Conservation (phyloP, 2,113 vertebrate species). For the Emydura subglobosa region DNA sequence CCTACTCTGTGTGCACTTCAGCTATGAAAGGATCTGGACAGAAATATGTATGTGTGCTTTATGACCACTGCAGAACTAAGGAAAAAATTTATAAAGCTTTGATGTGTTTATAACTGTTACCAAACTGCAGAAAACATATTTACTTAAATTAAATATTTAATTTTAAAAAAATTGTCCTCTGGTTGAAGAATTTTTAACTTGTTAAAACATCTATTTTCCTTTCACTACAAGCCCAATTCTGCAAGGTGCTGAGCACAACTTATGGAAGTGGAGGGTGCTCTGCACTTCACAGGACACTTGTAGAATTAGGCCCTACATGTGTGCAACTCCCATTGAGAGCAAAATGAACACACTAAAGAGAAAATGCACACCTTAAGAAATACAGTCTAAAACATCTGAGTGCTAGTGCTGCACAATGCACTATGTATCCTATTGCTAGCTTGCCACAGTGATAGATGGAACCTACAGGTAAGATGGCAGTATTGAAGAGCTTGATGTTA, state of each 20-base stretch:
- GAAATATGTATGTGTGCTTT: too few relatives aligned
- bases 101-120: not conserved
- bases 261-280: not conserved
- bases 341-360: not conserved
- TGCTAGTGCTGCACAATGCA: not conserved
- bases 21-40: too few relatives aligned
- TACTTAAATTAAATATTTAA: not conserved
- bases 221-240: not conserved
- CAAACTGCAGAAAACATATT: not conserved
- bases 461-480: not conserved
- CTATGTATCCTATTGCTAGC: not conserved
- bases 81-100: not conserved
- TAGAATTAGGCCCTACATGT: not conserved
- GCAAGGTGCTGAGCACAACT: not conserved
- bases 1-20: too few relatives aligned
- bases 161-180: not conserved
- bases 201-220: not conserved
- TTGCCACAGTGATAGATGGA: not conserved
- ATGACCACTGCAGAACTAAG: not conserved
- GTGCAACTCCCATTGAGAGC: not conserved
- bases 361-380: not conserved
- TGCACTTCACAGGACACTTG: not conserved
- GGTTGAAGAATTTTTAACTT: not conserved
- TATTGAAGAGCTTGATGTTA: not conserved
- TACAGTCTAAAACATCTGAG: not conserved